Percentiles rank a stretch among this genome's conserved stretches.
These are phyloP conservation scores for Okapia johnstoni DNA, from an alignment of 2,113 vertebrate species.

Conservation along the genomic window DNA sequence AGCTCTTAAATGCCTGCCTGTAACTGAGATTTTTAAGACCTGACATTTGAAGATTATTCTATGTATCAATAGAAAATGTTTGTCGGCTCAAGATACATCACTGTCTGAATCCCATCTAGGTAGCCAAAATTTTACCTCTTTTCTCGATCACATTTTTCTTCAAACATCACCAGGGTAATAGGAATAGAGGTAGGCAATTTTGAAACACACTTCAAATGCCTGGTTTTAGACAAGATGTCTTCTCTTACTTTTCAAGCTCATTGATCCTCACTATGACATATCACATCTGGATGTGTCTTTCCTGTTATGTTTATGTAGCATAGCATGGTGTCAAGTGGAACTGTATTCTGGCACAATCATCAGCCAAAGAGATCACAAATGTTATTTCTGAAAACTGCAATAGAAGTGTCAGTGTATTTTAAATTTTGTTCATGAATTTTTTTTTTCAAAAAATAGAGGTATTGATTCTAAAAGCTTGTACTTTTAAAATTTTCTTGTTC, in stretches of 20 bases:
- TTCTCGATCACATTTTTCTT: neutral
- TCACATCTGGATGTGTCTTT: constrained; percentile 58
- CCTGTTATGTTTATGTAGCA: constrained; percentile 34
- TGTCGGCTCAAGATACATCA: neutral
- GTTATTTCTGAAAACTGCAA: constrained; percentile 39
- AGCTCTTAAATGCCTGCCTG: neutral
- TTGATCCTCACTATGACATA: constrained; percentile 47
- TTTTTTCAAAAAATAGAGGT: neutral
- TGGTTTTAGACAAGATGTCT: constrained; percentile 16
- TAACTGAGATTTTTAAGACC: neutral
- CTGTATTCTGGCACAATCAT: constrained; percentile 24
- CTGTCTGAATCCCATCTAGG: neutral
- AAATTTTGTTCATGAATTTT: constrained; percentile 5
- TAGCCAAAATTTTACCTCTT: constrained; percentile 9
- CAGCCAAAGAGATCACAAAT: constrained; percentile 25
- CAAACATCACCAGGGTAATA: neutral
- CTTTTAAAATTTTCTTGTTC: constrained; percentile 3
- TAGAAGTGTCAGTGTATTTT: constrained; percentile 41
- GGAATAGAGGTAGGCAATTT: constrained; percentile 30
- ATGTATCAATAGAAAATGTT: neutral
- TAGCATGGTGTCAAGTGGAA: neutral
- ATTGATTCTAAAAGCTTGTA: constrained; percentile 16
- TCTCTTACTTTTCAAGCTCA: constrained; percentile 8
- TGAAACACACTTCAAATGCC: neutral
- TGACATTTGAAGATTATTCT: neutral